Evolutionary conservation across 2,888 invertebrate species (phyloP).

Genomic region (Orthonychiurus folsomi): DNA sequence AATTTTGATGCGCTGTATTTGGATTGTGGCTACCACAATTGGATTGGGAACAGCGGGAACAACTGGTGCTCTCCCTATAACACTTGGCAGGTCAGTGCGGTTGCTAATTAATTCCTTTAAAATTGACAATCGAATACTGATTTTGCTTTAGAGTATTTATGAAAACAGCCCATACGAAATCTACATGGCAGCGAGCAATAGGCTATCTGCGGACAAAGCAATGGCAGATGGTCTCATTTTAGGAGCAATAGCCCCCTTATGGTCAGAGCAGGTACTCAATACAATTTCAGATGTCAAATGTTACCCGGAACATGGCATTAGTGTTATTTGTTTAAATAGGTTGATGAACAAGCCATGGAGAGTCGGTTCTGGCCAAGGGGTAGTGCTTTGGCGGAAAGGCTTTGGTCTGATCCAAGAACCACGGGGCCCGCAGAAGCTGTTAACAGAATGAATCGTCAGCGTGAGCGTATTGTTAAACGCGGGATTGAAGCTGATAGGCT

Average conservation of each 20-base stretch:
- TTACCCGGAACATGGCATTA: no score
- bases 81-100: conserved; percentile 59
- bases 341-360: conserved; percentile 30
- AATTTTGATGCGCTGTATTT: conserved; percentile 80
- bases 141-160: conserved; percentile 54
- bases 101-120: background rate
- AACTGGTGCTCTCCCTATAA: conserved; percentile 89
- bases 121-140: background rate
- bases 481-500: conserved; percentile 30
- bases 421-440: conserved; percentile 30
- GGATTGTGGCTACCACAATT: conserved; percentile 75
- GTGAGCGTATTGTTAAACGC: conserved; percentile 30
- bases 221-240: conserved; percentile 43
- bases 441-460: conserved; percentile 31
- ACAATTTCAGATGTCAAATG: no score
- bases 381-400: conserved; percentile 35
- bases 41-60: conserved; percentile 64
- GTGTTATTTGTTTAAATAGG: no score
- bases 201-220: conserved; percentile 21
- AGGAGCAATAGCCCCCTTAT: conserved; percentile 73
- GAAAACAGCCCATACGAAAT: conserved; percentile 58
- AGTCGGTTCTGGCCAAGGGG: conserved; percentile 35
- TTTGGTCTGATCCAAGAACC: conserved; percentile 37
- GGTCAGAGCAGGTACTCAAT: conserved; percentile 63
- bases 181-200: conserved; percentile 35